Conservation (phyloP, 2,888 invertebrate species). For the Herminia tarsipennalis region DNA sequence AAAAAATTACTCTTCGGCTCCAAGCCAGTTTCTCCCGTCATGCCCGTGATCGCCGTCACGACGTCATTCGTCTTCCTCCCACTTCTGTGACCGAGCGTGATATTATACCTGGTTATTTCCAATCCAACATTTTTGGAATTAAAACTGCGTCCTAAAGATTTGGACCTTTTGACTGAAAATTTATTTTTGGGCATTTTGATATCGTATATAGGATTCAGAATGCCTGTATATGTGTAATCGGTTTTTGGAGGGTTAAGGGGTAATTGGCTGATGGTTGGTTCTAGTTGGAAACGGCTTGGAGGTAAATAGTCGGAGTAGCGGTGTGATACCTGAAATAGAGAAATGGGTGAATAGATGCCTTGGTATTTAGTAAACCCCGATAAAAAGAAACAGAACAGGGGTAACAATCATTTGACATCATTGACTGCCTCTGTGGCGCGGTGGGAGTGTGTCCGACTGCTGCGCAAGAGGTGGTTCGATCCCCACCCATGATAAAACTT, state of each 20-base stretch:
- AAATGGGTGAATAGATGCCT: neutral
- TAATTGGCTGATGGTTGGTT: constrained; percentile 33
- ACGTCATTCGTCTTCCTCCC: constrained; percentile 75
- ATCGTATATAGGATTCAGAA: constrained; percentile 77
- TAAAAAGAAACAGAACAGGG: neutral
- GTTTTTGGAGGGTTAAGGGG: constrained; percentile 31
- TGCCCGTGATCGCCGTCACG: constrained; percentile 68
- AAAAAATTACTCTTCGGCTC: constrained; percentile 69
- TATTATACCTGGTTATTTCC: constrained; percentile 69
- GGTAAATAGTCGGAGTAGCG: constrained; percentile 64
- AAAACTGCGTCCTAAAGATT: constrained; percentile 71
- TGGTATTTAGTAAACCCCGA: neutral
- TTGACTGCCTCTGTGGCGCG: too few relatives aligned
- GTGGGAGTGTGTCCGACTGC: too few relatives aligned
- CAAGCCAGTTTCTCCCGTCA: constrained; percentile 68
- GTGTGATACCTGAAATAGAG: constrained; percentile 47
- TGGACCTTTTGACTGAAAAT: constrained; percentile 73
- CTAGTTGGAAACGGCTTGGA: constrained; percentile 50
- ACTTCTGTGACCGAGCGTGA: constrained; percentile 66
- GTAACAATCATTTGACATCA: too few relatives aligned
- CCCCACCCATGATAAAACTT: too few relatives aligned
- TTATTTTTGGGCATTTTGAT: constrained; percentile 73
- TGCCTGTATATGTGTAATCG: constrained; percentile 71
- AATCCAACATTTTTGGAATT: constrained; percentile 61
- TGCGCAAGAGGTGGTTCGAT: too few relatives aligned